Percentiles rank a stretch among this genome's conserved stretches.
Evolutionary conservation across 1,140 invertebrate species (phyloP).

Genomic region (Berghia stephanieae): DNA sequence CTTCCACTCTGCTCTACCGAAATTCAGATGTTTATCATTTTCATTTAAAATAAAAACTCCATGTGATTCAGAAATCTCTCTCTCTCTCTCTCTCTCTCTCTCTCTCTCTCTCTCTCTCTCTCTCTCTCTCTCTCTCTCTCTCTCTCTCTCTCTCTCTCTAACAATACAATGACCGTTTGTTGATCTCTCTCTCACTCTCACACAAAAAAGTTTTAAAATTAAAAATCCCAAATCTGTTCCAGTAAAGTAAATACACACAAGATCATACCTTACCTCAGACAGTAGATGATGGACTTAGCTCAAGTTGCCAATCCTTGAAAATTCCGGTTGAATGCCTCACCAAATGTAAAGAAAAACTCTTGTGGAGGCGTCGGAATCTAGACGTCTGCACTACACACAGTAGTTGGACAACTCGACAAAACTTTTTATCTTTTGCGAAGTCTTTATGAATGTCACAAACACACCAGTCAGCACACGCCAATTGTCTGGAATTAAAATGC

Average conservation of each 20-base stretch:
- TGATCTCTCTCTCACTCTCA: not conserved
- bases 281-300: not conserved
- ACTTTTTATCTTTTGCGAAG: too few relatives aligned
- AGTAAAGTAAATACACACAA: not conserved
- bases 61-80: too few relatives aligned
- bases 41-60: too few relatives aligned
- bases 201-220: not conserved
- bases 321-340: not conserved
- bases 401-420: too few relatives aligned
- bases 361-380: too few relatives aligned
- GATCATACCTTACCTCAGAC: not conserved
- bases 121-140: slow-evolving; percentile 20
- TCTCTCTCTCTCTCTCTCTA: slow-evolving; percentile 21
- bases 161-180: not conserved
- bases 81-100: slow-evolving; percentile 20
- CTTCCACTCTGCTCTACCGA: not conserved
- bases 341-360: too few relatives aligned
- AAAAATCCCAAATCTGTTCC: not conserved
- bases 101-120: slow-evolving; percentile 5
- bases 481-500: too few relatives aligned
- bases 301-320: not conserved
- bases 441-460: too few relatives aligned
- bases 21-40: not conserved
- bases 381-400: too few relatives aligned
- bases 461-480: too few relatives aligned